Percentiles rank a stretch among this genome's conserved stretches.
These are phyloP conservation scores for Steatocranus sp. DNA, from an alignment of 2,797 vertebrate species.

Conservation along the genomic window DNA sequence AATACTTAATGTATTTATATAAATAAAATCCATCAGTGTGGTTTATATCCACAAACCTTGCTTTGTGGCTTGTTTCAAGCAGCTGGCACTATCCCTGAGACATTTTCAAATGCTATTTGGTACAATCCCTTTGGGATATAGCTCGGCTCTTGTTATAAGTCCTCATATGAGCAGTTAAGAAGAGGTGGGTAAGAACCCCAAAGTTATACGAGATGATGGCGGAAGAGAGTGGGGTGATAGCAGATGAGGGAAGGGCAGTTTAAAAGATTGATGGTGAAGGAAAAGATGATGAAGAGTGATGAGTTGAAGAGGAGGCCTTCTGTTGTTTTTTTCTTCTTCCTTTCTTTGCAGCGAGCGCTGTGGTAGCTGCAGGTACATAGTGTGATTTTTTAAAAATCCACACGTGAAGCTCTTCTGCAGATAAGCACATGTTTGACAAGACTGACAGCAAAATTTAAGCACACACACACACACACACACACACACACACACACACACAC, in stretches of 20 bases:
- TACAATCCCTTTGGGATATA: conserved; percentile 13
- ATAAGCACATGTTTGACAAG: conserved; percentile 30
- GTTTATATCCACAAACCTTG: neutral
- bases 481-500: conserved; percentile 16
- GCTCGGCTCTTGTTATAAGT: conserved; percentile 32
- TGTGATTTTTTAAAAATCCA: neutral
- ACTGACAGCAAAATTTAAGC: conserved; percentile 32
- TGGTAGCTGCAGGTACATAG: neutral
- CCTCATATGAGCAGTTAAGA: conserved; percentile 33
- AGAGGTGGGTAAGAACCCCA: conserved; percentile 21
- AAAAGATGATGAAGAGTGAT: conserved; percentile 49
- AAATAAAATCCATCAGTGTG: neutral
- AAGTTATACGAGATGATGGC: conserved; percentile 51
- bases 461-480: neutral
- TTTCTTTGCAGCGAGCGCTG: neutral
- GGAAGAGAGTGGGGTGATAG: conserved; percentile 41
- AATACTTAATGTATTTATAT: neutral
- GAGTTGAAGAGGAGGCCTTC: conserved; percentile 28
- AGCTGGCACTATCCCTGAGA: neutral
- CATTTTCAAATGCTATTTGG: conserved; percentile 31
- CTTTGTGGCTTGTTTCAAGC: neutral
- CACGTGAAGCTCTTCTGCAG: neutral
- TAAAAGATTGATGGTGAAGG: conserved; percentile 53
- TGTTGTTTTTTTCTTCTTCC: neutral
- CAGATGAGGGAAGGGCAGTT: conserved; percentile 53